A percentile compares a stretch with the other conserved stretches of the same genome.
Evolutionary conservation across 2,797 vertebrate genomes (phyloP).

Genomic region (Dermochelys coriacea): DNA sequence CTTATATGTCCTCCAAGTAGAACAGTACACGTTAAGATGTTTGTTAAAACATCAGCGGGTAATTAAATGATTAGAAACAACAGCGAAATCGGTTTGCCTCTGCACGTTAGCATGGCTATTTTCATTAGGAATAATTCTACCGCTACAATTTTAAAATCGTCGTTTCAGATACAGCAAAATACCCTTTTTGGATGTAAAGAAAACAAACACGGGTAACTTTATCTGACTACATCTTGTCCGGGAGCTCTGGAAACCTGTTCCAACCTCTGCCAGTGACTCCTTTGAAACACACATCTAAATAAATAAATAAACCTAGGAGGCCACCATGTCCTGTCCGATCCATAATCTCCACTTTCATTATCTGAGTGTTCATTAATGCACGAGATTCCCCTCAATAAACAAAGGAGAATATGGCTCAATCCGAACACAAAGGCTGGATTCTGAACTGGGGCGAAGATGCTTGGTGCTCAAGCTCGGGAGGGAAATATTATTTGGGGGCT

Average conservation of each 20-base stretch:
- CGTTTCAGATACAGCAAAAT: neutral
- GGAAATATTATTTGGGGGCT: neutral
- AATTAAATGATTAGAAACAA: conserved; percentile 23
- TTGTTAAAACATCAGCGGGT: conserved; percentile 19
- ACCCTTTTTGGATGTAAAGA: neutral
- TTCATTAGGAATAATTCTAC: conserved; percentile 43
- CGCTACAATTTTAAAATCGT: neutral
- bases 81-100: conserved; percentile 59
- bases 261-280: neutral
- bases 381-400: neutral
- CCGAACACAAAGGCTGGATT: neutral
- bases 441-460: neutral
- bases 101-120: conserved; percentile 13
- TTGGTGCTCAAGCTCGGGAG: neutral
- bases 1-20: conserved; percentile 65
- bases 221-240: neutral
- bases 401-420: neutral
- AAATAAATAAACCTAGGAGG: neutral
- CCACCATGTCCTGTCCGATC: neutral
- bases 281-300: neutral
- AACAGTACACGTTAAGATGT: conserved; percentile 57
- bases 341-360: neutral
- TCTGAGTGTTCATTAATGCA: neutral
- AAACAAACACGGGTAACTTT: conserved; percentile 38
- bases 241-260: neutral